Percentiles rank a stretch among this genome's conserved stretches.
phyloP scores from a whole-genome alignment of 2,113 vertebrate genomes.

The Pteronura brasiliensis region DNA sequence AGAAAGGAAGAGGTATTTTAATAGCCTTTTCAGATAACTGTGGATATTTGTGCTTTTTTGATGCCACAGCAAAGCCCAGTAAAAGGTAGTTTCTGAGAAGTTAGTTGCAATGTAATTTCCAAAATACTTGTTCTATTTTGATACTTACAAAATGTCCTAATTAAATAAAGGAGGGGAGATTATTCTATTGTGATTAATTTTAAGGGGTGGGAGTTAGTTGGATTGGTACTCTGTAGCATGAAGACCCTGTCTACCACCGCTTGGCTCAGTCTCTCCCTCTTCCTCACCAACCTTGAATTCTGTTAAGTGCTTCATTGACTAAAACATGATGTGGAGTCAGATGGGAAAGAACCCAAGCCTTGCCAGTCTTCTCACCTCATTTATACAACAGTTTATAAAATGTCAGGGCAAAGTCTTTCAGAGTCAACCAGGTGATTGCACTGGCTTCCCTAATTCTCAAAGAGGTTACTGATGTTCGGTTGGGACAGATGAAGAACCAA shows the following conservation, averaged over 20 bases:
- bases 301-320: not conserved
- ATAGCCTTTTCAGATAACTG: not conserved
- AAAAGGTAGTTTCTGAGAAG: not conserved
- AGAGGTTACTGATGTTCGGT: not conserved
- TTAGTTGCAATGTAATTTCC: not conserved
- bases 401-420: not conserved
- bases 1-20: not conserved
- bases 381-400: not conserved
- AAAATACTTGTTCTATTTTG: not conserved
- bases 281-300: not conserved
- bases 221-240: not conserved
- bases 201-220: not conserved
- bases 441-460: not conserved
- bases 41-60: not conserved
- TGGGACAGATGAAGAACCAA: not conserved
- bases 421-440: not conserved
- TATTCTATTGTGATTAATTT: not conserved
- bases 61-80: not conserved
- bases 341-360: not conserved
- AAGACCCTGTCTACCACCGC: not conserved
- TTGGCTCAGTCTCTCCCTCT: not conserved
- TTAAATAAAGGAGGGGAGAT: not conserved
- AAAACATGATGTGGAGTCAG: not conserved
- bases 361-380: not conserved
- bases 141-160: not conserved